Base-by-base conservation (phyloP, 2,113 vertebrate genomes). In the Paramisgurnus dabryanus region DNA sequence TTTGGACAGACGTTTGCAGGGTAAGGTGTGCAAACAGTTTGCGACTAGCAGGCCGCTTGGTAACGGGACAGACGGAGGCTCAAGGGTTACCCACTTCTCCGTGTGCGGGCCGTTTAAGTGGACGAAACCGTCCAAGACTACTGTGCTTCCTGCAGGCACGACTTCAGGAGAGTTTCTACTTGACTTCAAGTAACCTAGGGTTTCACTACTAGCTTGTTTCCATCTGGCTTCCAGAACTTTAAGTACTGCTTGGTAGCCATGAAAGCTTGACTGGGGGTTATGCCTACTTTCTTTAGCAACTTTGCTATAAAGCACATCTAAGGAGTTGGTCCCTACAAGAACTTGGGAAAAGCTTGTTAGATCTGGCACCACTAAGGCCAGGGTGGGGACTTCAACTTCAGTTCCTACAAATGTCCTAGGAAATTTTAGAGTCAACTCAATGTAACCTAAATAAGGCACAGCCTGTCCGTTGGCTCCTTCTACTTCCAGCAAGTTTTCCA, bases 291-390 rank as follows among this genome's bases (percentile, higher is more conserved):
- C 58, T 61, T 22, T 61, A 27, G 18, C 18, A 61, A 7, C 9
- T 4, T 61, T 61, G 18, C 18, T 61, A 9, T 61, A 61, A 10
- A 61, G 9, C 18, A 27, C 18, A 61, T 61, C 58, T 27, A 61
- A 27, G 2, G 73, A 61, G 18, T 76, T 76, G 0, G 58, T 76
- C 10, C 41, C 73, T 43, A 64, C 60, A 13, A 61, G 8, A 10
- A 27, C 4, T 27, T 61, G 58, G 3, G 58, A 27, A 27, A 10
- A 3, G 22, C 58, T 61, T 27, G 58, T 61, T 27, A 61, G 22
- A 53, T 71, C 68, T 22, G 68, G 68, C 10, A 71, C 68, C 13
- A 71, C 68, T 6, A 71, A 22, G n/a, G 72, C 72, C 15, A 63
- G 18, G 18, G 57, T 75, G 15, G 57, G 9, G 8, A 75, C 17